Evolutionary conservation across 2,113 vertebrate species (phyloP).

Genomic region (Antigone vipio): DNA sequence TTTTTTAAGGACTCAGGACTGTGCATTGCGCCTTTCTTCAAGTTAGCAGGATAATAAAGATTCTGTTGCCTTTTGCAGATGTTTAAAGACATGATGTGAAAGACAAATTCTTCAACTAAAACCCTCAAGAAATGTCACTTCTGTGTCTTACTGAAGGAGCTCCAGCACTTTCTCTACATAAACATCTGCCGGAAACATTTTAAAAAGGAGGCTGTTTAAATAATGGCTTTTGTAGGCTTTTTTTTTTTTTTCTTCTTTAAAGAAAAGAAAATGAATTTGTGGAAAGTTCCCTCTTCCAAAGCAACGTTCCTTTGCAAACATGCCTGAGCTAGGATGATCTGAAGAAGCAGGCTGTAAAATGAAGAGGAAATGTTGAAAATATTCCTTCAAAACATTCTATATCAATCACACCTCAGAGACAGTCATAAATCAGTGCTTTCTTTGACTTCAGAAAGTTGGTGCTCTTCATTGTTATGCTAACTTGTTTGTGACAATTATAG

Average conservation of each 20-base stretch:
- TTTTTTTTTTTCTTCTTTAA: not conserved
- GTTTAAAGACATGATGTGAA: slow-evolving; percentile 76
- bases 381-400: slow-evolving; percentile 2
- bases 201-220: slow-evolving; percentile 65
- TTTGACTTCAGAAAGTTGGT: slow-evolving; percentile 51
- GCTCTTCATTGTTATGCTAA: slow-evolving; percentile 56
- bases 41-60: slow-evolving; percentile 73
- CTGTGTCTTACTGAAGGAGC: slow-evolving; percentile 70
- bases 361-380: slow-evolving; percentile 20
- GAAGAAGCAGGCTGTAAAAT: not conserved
- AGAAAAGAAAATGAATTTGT: slow-evolving; percentile 57
- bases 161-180: slow-evolving; percentile 57
- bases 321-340: not conserved
- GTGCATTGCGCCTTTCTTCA: slow-evolving; percentile 44
- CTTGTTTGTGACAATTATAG: slow-evolving; percentile 64
- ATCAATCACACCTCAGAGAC: slow-evolving; percentile 61
- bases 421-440: slow-evolving; percentile 51
- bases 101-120: slow-evolving; percentile 74
- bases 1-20: slow-evolving; percentile 56
- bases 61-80: slow-evolving; percentile 74
- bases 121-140: slow-evolving; percentile 80
- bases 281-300: slow-evolving; percentile 44
- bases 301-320: slow-evolving; percentile 17
- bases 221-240: slow-evolving; percentile 51
- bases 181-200: slow-evolving; percentile 74